These are phyloP conservation scores for Pristiophorus japonicus DNA, from an alignment of 2,113 vertebrate species.

Conservation along the genomic window DNA sequence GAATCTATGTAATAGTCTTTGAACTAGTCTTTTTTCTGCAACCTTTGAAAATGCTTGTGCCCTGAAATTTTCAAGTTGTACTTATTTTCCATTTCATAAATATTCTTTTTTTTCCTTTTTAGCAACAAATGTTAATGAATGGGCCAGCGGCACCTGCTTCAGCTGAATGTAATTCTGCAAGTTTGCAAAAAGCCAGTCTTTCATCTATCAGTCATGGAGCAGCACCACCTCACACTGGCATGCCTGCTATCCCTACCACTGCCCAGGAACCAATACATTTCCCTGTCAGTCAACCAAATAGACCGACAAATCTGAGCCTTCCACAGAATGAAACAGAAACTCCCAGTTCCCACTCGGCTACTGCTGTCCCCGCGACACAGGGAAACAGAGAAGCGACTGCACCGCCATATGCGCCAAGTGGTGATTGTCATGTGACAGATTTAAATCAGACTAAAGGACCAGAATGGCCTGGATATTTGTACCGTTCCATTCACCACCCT, in stretches of 20 bases:
- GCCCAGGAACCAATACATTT: constrained; percentile 4
- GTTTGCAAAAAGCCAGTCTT: neutral
- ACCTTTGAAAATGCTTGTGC: neutral
- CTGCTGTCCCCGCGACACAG: too few species aligned
- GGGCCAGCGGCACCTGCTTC: neutral
- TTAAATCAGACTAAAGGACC: neutral
- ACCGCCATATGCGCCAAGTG: neutral
- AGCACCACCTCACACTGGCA: neutral
- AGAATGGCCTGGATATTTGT: neutral
- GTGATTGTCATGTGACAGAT: neutral
- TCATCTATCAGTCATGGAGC: neutral
- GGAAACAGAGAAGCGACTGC: neutral
- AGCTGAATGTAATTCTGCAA: neutral
- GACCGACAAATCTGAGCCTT: neutral
- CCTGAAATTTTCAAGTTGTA: neutral
- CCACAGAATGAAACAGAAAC: neutral
- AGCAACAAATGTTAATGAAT: constrained; percentile 31
- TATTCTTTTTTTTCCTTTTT: neutral
- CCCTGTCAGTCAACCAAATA: constrained; percentile 4
- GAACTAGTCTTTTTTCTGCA: neutral
- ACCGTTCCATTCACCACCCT: neutral
- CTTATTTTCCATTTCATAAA: neutral
- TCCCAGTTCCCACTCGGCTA: neutral
- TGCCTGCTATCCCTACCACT: neutral
- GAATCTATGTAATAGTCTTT: neutral